Evolutionary conservation across 2,797 vertebrate species (phyloP), one percentile per base, ranked within the genome.

Genomic region (Spatula clypeata): DNA sequence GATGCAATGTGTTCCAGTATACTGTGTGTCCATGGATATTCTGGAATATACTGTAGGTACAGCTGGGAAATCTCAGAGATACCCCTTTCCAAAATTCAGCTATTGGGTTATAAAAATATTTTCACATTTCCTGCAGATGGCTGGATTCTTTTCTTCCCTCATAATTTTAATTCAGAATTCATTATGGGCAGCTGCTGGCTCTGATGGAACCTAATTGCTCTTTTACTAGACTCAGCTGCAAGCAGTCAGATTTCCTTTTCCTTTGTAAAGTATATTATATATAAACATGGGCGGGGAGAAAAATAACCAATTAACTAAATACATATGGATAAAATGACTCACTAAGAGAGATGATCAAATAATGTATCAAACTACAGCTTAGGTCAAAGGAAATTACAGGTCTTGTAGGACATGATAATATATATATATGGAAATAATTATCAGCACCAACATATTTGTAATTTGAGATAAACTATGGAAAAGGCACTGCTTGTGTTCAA

Each of bases 101-200:
- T 97, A 97, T 98, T 97, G 97, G 97, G 95, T 98, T 98, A 98
- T 97, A 98, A 98, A 98, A 98, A 98, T 98, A 98, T 98, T 98
- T 98, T 97, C 94, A 97, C 95, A 97, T 98, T 98, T 98, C 98
- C 97, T 97, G 94, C 98, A 98, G 98, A 98, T 98, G 98, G 97
- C 94, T 97, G 93, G 88, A 98, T 98, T 98, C 96, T 96, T 98
- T 98, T 98, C 97, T 98, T 97, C 95, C 94, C 94, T 95, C 93
- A 94, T 98, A 97, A 98, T 98, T 97, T 98, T 98, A 97, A 98
- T 98, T 97, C 98, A 96, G 97, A 98, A 97, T 97, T 97, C 98
- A 98, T 98, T 98, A 98, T 19, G 53, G 98, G 98, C 98, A 98
- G 98, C 98, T 98, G 98, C 97, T 98, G 97, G 95, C 97, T 98